Percentiles rank a stretch among this genome's conserved stretches.
Evolutionary conservation across 2,888 invertebrate genomes (phyloP).

Genomic region (Xylocampa areola): DNA sequence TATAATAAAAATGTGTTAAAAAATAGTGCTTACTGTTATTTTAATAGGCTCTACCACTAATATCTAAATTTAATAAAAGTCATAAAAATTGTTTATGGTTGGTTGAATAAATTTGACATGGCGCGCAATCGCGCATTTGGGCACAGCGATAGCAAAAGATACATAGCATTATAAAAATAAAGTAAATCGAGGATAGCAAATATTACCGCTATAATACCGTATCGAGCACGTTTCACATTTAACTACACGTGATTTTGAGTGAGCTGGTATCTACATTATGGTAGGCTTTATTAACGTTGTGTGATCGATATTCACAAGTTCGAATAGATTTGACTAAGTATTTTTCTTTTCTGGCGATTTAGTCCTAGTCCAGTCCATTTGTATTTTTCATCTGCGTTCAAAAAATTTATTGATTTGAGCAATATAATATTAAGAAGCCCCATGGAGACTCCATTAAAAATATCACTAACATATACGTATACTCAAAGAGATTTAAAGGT

Average conservation of each 20-base stretch:
- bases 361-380: no score
- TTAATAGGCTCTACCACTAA: not conserved
- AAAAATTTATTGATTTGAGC: no score
- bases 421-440: no score
- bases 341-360: no score
- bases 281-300: constrained; percentile 7
- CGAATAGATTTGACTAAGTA: no score
- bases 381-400: no score
- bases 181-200: no score
- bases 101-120: not conserved
- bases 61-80: not conserved
- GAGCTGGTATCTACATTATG: constrained; percentile 12
- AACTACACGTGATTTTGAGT: constrained; percentile 14
- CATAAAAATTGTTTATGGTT: constrained; percentile 8
- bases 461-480: no score
- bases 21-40: no score
- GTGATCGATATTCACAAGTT: constrained; percentile 3
- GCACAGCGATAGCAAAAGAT: not conserved
- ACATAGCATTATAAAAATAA: constrained; percentile 7
- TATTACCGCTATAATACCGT: not conserved
- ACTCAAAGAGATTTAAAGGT: not conserved
- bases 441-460: no score
- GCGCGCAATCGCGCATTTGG: not conserved
- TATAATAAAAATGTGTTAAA: no score
- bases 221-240: constrained; percentile 19